Conservation (phyloP, 2,888 invertebrate species). For the Sarcophaga rosellei region DNA sequence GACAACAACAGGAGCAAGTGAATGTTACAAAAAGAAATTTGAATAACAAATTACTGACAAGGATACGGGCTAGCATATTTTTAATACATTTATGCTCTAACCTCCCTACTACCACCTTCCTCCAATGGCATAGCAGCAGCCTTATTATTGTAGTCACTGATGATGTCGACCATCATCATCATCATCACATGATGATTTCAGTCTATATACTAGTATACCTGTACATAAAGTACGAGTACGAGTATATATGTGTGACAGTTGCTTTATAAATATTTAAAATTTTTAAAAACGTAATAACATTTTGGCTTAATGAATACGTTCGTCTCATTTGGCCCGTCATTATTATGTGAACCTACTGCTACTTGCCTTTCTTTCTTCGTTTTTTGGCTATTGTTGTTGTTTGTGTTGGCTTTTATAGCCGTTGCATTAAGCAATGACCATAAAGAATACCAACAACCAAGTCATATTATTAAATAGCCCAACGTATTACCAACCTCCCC, state of each 20-base stretch:
- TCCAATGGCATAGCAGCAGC: background rate
- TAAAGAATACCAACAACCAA: background rate
- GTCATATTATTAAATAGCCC: background rate
- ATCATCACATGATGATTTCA: too few species aligned
- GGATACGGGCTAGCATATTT: slow-evolving; percentile 21
- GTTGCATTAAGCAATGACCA: slow-evolving; percentile 22
- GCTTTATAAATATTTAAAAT: slow-evolving; percentile 56
- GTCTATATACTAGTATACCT: too few species aligned
- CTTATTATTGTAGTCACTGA: too few species aligned
- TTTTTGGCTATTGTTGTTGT: background rate
- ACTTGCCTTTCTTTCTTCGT: background rate
- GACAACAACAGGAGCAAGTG: background rate
- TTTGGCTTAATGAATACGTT: slow-evolving; percentile 59
- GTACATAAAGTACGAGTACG: too few species aligned
- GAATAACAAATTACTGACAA: slow-evolving; percentile 57
- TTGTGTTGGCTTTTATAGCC: background rate
- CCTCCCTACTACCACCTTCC: background rate
- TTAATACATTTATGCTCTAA: background rate
- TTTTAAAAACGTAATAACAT: slow-evolving; percentile 60
- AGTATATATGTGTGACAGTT: background rate
- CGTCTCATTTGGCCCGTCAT: background rate
- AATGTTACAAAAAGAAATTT: slow-evolving; percentile 53
- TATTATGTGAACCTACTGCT: slow-evolving; percentile 5
- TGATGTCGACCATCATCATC: too few species aligned
- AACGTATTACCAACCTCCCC: background rate